Evolutionary conservation across 1,140 invertebrate genomes (phyloP), one percentile per base, ranked within the genome.

Genomic region (Drosophila rufa): DNA sequence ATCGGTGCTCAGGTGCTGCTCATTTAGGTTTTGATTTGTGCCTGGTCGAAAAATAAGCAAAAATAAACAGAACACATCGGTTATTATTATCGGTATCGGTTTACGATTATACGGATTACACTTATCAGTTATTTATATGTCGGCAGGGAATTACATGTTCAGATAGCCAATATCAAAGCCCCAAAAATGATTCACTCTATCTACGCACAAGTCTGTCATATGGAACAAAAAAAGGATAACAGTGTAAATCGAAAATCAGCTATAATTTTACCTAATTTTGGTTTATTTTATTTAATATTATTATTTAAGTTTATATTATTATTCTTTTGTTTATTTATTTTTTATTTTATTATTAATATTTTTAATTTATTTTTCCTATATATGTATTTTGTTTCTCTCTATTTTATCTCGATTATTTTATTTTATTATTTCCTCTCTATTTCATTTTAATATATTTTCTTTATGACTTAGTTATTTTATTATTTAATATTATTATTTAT

Each of bases 11-110:
- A 90, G 80, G 78, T 84, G 91, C 75, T 80, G 80, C 62, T 92
- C 91, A 92, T 80, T 92, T 82, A 74, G 65, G 74, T 91, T 91
- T 89, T 79, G 83, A 83, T 89, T 92, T 84, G 87, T 79, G 82
- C 85, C 91, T 92, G 53, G 27, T 67, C 22, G 42, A 64, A 53
- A 58, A 38, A 22, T 22, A 22, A n/a, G 57, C 33, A 43, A 7
- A 69, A 38, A 25, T 51, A 42, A 30, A 60, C 43, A 53, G 9
- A 33, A n/a, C 3, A 15, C 47, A 69, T 30, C 6, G 6, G 27
- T 30, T 30, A 30, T 30, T 6, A 30, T 70, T 70, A 68, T 68
- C 67, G 68, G 36, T 73, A 61, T 66, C 15, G 53, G 12, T 46
- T 75, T 46, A 56, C 25, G 64, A 70, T 68, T 68, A 22, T 38